Evolutionary conservation across 2,888 invertebrate species (phyloP), one percentile per base, ranked within the genome.

Genomic region (Margaritifera margaritifera): DNA sequence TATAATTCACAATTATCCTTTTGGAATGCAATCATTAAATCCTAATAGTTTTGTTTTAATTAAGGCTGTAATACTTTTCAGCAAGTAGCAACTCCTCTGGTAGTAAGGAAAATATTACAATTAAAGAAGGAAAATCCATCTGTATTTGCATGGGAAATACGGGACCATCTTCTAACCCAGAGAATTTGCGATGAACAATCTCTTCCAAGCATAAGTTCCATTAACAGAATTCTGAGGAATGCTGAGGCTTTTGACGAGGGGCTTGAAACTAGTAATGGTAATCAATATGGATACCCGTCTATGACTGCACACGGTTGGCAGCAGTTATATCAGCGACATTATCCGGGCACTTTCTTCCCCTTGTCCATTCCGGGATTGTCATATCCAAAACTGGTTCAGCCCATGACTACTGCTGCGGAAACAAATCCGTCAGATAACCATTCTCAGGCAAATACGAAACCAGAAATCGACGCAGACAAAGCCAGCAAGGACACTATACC

Each of bases 81-180:
- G 84, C 86, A 97, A 96, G 97, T 97, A 75, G 97, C 97, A 74
- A 97, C 98, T 5, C 97, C 97, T 2, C 95, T 96, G 0, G 97
- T 98, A 0, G 97, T 98, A 20, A 95, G 96, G 91, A 96, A 96
- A 91, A 98, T 98, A 81, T 93, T 97, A 52, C 94, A 96, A 6
- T 93, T 96, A 84, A 98, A 98, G 89, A 96, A 96, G 87, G 96
- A 97, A 89, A 97, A 97, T 90, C 97, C 97, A 0, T 95, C 96
- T 6, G 95, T 97, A 94, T 97, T 98, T 90, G 97, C 97, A 18
- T 98, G 97, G 97, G 98, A 98, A 92, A 97, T 98, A 78, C 92
- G 97, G 95, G 89, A 98, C 90, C 94, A 95, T 83, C 92, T 98
- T 77, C 93, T 97, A 66, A 93, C 95, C 60, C 96, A 97, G 85